Base-by-base conservation (phyloP, 2,113 vertebrate species). In the Hippocampus guttulatus region DNA sequence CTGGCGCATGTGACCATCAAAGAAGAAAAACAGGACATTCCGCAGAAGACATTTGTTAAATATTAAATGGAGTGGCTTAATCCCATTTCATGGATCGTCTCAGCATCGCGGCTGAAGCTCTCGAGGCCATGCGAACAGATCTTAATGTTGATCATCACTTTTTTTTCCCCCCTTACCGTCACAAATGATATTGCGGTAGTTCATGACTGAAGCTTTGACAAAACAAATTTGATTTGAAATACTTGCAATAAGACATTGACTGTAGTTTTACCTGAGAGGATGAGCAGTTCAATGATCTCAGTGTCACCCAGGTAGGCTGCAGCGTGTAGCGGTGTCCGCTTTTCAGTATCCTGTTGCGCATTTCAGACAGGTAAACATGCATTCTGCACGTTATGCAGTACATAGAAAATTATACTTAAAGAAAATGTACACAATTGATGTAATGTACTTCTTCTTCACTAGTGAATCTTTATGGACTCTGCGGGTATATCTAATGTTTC, bases 211-310 rank as follows among this genome's bases (percentile, higher is more conserved):
- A 60, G 25, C 18, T 8, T 20, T 52, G 51, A 21, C 51, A 2
- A 8, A 52, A 52, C 20, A 8, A 12, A 20, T 52, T 5, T 52
- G 20, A 20, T 61, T 61, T 67, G 49, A 45, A 18, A 54, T 21
- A 27, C 45, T n/a, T 33, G 12, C 18, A 51, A 33, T 2, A 5
- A 41, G 23, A 47, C n/a, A 6, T 64, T n/a, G 10, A 14, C 43
- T 10, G 43, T 45, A 25, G 14, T 20, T 57, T 81, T 94, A 99
- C 97, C 97, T 94, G 96, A 98, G 89, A 98, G 92, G 92, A 99
- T 94, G 92, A 99, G 97, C 82, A 99, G 94, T 87, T 98, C 97
- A 82, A 99, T 95, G 88, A 98, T 98, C 92, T 98, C 96, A 85
- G 95, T 94, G 78, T 98, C 95, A 87, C 97, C 97, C 80, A 99